phyloP scores from a whole-genome alignment of 1,140 invertebrate species.

The Pseudomyrmex pallidus region DNA sequence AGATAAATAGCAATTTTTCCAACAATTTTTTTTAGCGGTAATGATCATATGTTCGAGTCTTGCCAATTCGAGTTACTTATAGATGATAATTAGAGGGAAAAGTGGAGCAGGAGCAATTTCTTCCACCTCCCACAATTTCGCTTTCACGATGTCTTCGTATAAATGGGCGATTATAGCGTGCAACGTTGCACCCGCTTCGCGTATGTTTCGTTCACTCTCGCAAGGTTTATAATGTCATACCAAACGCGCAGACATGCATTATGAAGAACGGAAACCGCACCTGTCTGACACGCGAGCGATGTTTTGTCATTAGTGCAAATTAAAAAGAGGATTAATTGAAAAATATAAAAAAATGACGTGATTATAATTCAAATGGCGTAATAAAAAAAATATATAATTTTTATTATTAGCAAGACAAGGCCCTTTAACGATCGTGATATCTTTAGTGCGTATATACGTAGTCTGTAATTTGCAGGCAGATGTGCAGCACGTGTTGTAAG shows the following conservation, averaged over 20 bases:
- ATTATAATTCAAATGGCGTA: not conserved
- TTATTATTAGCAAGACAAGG: not conserved
- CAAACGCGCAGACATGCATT: slow-evolving; percentile 5
- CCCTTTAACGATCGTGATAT: not conserved
- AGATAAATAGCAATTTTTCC: not conserved
- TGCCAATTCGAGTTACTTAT: slow-evolving; percentile 1
- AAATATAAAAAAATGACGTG: too few species aligned
- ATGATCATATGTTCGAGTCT: too few species aligned
- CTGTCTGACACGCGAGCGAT: slow-evolving; percentile 11
- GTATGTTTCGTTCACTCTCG: slow-evolving; percentile 21
- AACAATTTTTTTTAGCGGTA: not conserved
- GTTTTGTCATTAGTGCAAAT: slow-evolving; percentile 1
- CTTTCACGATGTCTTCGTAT: slow-evolving; percentile 59
- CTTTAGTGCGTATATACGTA: not conserved
- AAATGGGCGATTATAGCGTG: slow-evolving; percentile 38
- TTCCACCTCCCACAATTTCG: slow-evolving; percentile 60
- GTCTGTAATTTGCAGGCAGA: slow-evolving; percentile 1
- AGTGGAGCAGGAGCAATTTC: slow-evolving; percentile 47
- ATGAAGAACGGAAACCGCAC: slow-evolving; percentile 15
- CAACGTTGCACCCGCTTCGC: slow-evolving; percentile 22
- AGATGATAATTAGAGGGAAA: slow-evolving; percentile 44
- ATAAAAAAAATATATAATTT: not conserved
- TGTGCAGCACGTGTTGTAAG: slow-evolving; percentile 40
- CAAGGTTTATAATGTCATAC: slow-evolving; percentile 38
- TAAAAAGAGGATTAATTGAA: too few species aligned